Conservation (phyloP, 2,888 invertebrate genomes). For the Oasisia sp. region DNA sequence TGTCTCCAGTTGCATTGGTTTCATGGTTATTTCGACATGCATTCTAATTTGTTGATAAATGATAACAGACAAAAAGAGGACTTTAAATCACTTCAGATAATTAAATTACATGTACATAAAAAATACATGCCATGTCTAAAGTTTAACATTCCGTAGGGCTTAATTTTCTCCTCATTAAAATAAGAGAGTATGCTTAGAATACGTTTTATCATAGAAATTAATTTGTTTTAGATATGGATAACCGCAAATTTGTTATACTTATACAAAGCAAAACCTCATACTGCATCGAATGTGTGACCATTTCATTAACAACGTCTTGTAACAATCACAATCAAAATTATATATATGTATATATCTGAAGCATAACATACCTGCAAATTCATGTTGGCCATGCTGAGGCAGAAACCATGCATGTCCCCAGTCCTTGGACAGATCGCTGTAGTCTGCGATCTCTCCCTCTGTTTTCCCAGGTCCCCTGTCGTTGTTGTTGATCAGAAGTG, state of each 20-base stretch:
- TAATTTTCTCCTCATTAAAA: background rate
- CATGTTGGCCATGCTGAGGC: constrained; percentile 42
- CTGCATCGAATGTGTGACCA: background rate
- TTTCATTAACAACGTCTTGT: background rate
- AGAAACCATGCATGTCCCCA: constrained; percentile 54
- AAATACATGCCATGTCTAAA: background rate
- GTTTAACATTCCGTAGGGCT: background rate
- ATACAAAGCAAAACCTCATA: background rate
- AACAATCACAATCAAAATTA: background rate
- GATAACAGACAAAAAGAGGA: no score
- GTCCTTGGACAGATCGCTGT: constrained; percentile 44
- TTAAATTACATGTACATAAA: no score
- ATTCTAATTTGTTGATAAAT: no score
- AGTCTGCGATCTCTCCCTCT: constrained; percentile 43
- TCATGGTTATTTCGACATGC: no score
- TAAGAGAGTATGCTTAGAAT: background rate
- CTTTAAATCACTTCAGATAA: no score
- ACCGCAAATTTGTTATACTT: background rate
- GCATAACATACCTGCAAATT: constrained; percentile 26
- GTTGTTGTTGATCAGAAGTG: constrained; percentile 49
- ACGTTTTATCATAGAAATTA: background rate
- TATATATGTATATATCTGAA: background rate
- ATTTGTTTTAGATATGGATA: background rate
- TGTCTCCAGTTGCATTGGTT: no score
- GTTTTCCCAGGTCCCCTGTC: constrained; percentile 43